Percentiles rank a stretch among this genome's conserved stretches.
phyloP scores from a whole-genome alignment of 2,113 vertebrate species.

The Cercopithecus mona region DNA sequence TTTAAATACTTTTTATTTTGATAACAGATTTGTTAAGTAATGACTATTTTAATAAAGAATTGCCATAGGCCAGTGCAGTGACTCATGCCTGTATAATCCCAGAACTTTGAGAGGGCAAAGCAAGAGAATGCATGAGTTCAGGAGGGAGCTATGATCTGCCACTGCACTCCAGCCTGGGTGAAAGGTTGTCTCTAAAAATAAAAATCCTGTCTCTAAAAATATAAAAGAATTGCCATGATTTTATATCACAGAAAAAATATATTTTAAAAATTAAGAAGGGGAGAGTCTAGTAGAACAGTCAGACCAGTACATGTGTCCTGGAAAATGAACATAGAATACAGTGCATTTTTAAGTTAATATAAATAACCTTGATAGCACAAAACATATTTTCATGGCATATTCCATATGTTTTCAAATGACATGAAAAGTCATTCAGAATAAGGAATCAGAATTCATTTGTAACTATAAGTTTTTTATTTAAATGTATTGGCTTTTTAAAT shows the following conservation, averaged over 20 bases:
- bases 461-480: background rate
- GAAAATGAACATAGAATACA: constrained; percentile 24
- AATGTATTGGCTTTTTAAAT: background rate
- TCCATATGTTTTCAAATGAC: constrained; percentile 3
- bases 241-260: background rate
- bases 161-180: too few relatives aligned
- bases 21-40: background rate
- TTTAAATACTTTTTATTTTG: background rate
- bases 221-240: background rate
- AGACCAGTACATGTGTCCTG: background rate
- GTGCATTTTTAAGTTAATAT: background rate
- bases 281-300: background rate
- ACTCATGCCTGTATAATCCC: too few relatives aligned
- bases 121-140: too few relatives aligned
- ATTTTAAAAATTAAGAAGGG: background rate
- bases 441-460: background rate
- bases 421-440: constrained; percentile 30
- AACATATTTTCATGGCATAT: background rate
- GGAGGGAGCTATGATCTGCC: too few relatives aligned
- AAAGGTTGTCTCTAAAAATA: too few relatives aligned
- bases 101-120: too few relatives aligned
- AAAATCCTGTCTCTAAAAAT: too few relatives aligned
- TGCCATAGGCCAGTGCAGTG: too few relatives aligned
- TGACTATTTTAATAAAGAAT: background rate
- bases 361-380: background rate